phyloP scores from a whole-genome alignment of 2,888 invertebrate genomes.

The Muschampia plurimacula region DNA sequence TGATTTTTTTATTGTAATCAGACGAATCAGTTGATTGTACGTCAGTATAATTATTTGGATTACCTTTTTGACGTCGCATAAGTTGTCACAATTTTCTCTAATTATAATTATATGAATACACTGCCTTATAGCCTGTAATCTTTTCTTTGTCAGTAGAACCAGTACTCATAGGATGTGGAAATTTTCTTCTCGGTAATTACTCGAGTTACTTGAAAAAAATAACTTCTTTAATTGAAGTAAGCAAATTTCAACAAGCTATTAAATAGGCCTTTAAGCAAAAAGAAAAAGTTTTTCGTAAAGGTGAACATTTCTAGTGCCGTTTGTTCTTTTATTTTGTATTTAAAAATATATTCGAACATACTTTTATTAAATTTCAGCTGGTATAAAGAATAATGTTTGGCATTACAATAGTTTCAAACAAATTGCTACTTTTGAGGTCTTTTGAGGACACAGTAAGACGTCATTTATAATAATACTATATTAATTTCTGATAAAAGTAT shows the following conservation, averaged over 20 bases:
- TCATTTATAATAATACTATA: no score
- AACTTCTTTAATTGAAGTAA: slow-evolving; percentile 61
- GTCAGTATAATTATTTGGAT: no score
- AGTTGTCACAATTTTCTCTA: no score
- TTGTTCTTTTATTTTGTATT: slow-evolving; percentile 1
- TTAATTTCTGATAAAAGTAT: no score
- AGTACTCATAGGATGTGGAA: slow-evolving; percentile 1
- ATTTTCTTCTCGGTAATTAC: slow-evolving; percentile 53
- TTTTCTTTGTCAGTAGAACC: background rate
- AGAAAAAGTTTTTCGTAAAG: slow-evolving; percentile 11
- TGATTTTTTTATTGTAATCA: no score
- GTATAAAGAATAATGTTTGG: background rate
- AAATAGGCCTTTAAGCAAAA: slow-evolving; percentile 4
- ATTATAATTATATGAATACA: no score
- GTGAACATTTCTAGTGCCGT: slow-evolving; percentile 4
- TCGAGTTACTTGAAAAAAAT: slow-evolving; percentile 50
- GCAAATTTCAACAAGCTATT: slow-evolving; percentile 51
- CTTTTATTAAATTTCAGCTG: background rate
- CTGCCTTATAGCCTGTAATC: background rate
- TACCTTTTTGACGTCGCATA: no score
- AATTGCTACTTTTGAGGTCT: no score
- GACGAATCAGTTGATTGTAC: no score
- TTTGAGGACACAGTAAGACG: no score
- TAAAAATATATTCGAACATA: background rate
- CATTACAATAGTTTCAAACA: background rate